These are phyloP conservation scores for Panurus biarmicus DNA, from an alignment of 2,113 vertebrate species.

Conservation along the genomic window DNA sequence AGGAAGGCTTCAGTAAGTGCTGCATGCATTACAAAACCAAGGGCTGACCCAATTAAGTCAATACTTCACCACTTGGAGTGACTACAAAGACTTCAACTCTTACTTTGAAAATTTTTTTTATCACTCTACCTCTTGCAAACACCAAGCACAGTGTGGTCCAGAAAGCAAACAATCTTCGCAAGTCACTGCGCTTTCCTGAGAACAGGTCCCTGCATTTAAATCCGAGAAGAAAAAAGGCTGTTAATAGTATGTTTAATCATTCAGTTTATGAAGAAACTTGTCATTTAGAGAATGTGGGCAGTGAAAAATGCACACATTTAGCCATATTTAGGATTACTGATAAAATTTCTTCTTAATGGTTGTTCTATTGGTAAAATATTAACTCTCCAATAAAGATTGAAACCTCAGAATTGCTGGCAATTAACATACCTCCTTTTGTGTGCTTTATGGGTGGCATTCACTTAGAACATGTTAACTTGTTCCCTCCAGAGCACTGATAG, in stretches of 20 bases:
- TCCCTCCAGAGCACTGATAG: neutral
- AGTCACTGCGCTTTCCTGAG: constrained; percentile 72
- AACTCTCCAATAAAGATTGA: neutral
- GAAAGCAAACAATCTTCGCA: constrained; percentile 89
- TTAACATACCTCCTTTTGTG: neutral
- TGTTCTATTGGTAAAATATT: neutral
- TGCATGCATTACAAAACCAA: neutral
- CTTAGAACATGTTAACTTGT: neutral
- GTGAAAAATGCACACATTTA: neutral
- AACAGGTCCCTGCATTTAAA: constrained; percentile 80
- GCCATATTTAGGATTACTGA: neutral
- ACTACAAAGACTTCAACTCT: constrained; percentile 27
- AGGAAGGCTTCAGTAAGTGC: neutral
- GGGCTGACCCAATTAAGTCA: neutral
- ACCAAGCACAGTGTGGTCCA: constrained; percentile 90
- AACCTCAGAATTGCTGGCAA: neutral
- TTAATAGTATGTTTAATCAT: constrained; percentile 29
- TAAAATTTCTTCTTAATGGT: neutral
- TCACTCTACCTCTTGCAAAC: constrained; percentile 87
- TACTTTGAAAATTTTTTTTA: constrained; percentile 15
- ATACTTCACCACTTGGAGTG: neutral
- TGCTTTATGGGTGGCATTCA: neutral
- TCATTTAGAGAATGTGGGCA: neutral
- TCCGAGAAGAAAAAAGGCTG: constrained; percentile 21
- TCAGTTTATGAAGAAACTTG: neutral